A percentile compares a stretch with the other conserved stretches of the same genome.
Evolutionary conservation across 2,888 invertebrate genomes (phyloP).

Genomic region (Ophonus ardosiacus): DNA sequence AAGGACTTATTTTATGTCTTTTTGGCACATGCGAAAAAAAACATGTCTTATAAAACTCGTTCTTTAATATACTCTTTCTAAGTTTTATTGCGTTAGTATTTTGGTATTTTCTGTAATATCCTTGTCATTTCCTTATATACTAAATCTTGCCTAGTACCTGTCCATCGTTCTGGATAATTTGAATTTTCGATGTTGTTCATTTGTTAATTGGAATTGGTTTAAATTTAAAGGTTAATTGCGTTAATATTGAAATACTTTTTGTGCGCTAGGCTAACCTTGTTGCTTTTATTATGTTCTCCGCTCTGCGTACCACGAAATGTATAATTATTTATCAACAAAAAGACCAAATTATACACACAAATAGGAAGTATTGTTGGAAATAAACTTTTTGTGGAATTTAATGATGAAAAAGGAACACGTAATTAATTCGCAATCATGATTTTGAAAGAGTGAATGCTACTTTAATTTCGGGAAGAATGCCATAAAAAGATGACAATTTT

Average conservation of each 20-base stretch:
- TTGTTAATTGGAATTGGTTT: constrained; percentile 18
- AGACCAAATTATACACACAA: neutral
- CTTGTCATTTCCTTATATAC: neutral
- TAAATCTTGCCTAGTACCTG: neutral
- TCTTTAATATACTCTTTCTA: too few relatives aligned
- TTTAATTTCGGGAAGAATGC: neutral
- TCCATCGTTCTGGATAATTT: neutral
- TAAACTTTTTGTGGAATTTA: neutral
- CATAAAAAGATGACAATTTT: neutral
- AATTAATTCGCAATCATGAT: neutral
- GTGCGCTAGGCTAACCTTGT: neutral
- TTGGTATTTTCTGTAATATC: too few relatives aligned
- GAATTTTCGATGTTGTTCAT: constrained; percentile 22
- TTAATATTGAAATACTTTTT: constrained; percentile 20
- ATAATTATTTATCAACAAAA: neutral
- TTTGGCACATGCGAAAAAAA: too few relatives aligned
- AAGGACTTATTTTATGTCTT: too few relatives aligned
- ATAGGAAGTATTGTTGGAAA: constrained; percentile 14
- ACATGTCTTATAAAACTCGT: too few relatives aligned
- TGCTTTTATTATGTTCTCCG: neutral
- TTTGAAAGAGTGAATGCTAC: neutral
- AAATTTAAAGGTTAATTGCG: constrained; percentile 34
- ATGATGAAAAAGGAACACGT: neutral
- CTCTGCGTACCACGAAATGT: neutral
- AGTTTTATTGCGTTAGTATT: too few relatives aligned